Conservation (phyloP, 2,888 invertebrate species). For the Thereva unica region DNA sequence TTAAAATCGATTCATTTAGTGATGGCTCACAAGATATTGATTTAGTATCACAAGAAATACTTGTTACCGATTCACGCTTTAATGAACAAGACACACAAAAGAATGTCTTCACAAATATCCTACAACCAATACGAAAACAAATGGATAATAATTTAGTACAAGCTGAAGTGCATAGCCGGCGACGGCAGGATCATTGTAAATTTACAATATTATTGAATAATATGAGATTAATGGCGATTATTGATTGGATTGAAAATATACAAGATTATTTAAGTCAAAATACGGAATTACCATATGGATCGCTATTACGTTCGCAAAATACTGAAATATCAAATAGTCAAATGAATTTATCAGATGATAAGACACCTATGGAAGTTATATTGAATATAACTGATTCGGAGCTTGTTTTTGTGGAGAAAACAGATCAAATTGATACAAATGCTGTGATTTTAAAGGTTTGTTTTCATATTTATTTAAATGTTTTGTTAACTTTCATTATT, state of each 20-base stretch:
- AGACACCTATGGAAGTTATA: slow-evolving; percentile 69
- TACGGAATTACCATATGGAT: slow-evolving; percentile 53
- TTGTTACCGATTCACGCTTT: slow-evolving; percentile 53
- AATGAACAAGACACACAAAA: slow-evolving; percentile 53
- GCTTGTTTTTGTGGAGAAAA: slow-evolving; percentile 90
- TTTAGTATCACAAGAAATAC: slow-evolving; percentile 79
- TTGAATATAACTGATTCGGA: slow-evolving; percentile 95
- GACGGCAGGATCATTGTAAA: slow-evolving; percentile 69
- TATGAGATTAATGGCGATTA: slow-evolving; percentile 90
- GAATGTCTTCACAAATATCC: slow-evolving; percentile 87
- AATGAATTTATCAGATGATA: slow-evolving; percentile 39
- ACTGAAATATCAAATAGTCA: slow-evolving; percentile 36
- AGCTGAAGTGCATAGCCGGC: slow-evolving; percentile 76
- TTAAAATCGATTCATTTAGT: slow-evolving; percentile 84
- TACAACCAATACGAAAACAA: slow-evolving; percentile 73
- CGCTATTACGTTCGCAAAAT: slow-evolving; percentile 18
- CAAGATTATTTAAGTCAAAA: slow-evolving; percentile 73
- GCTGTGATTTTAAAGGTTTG: slow-evolving; percentile 84
- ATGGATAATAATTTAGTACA: slow-evolving; percentile 63
- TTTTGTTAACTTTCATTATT: neutral
- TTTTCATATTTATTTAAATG: neutral
- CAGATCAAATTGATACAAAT: slow-evolving; percentile 84
- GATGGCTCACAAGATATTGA: slow-evolving; percentile 91
- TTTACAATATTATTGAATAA: slow-evolving; percentile 91
- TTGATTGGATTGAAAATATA: slow-evolving; percentile 91